Evolutionary conservation across 1,140 invertebrate genomes (phyloP).

Genomic region (Coboldia fuscipes): DNA sequence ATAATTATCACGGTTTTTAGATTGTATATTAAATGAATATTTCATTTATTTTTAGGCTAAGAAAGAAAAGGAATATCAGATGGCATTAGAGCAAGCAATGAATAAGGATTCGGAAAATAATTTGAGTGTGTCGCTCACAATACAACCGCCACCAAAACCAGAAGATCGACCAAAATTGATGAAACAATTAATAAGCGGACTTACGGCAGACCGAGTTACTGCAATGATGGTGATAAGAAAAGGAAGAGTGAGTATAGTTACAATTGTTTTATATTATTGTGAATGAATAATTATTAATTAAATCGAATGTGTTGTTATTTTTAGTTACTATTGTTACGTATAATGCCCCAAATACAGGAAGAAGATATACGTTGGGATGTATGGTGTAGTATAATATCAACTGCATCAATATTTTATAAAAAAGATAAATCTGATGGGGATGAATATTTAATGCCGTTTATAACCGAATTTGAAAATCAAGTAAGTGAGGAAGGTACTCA

Average conservation of each 20-base stretch:
- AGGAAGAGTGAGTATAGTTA: slow-evolving; percentile 41
- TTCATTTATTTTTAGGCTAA: slow-evolving; percentile 20
- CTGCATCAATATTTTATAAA: no score
- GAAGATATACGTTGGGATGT: no score
- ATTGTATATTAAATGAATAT: slow-evolving; percentile 3
- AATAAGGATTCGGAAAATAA: slow-evolving; percentile 13
- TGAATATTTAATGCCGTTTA: no score
- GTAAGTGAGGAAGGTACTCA: no score
- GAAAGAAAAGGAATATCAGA: slow-evolving; percentile 30
- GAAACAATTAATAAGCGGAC: slow-evolving; percentile 33
- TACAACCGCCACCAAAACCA: slow-evolving; percentile 21
- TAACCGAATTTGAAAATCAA: no score
- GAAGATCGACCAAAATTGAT: slow-evolving; percentile 24
- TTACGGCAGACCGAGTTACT: slow-evolving; percentile 37
- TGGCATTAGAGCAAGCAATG: slow-evolving; percentile 22
- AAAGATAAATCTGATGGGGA: no score
- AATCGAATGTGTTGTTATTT: no score
- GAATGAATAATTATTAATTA: no score
- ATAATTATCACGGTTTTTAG: neutral
- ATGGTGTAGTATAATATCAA: no score
- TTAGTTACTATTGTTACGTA: no score
- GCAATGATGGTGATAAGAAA: slow-evolving; percentile 47
- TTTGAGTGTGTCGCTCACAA: slow-evolving; percentile 18
- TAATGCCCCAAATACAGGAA: no score
- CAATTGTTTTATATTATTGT: no score